These are phyloP conservation scores for Cladopsammia gracilis DNA, from an alignment of 64 coral and sea anemone species.

Conservation along the genomic window DNA sequence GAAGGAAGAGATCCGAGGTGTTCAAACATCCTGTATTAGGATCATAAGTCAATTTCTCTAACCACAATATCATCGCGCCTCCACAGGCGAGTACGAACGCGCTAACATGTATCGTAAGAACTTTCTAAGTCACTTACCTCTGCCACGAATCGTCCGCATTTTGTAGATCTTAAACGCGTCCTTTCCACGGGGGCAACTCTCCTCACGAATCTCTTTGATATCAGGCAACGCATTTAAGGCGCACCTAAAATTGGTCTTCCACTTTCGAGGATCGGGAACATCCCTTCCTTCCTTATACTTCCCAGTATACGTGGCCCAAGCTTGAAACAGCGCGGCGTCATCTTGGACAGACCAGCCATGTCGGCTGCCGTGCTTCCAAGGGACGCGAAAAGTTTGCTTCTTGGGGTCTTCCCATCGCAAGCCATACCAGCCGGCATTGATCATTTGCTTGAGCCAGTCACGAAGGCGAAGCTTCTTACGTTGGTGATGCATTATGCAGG, in stretches of 20 bases:
- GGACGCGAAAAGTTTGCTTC: constrained; percentile 24
- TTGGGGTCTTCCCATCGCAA: constrained; percentile 38
- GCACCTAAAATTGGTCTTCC: constrained; percentile 99
- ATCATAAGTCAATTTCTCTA: too few relatives aligned
- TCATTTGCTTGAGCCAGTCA: constrained; percentile 29
- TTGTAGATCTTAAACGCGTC: constrained; percentile 95
- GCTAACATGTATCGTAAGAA: background rate
- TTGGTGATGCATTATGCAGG: constrained; percentile 12
- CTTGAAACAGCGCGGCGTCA: constrained; percentile 58
- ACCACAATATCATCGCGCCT: too few relatives aligned
- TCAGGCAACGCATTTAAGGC: constrained; percentile 95
- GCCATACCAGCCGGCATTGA: background rate
- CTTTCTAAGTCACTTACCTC: background rate
- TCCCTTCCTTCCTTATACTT: constrained; percentile 66
- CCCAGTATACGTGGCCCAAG: constrained; percentile 60
- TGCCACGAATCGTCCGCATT: constrained; percentile 67
- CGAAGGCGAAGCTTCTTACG: constrained; percentile 34
- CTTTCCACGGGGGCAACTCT: constrained; percentile 83
- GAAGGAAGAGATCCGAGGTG: too few relatives aligned
- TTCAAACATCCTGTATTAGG: too few relatives aligned
- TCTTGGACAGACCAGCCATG: constrained; percentile 48
- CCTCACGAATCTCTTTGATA: constrained; percentile 80
- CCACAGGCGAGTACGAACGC: too few relatives aligned
- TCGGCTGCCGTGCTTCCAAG: constrained; percentile 59
- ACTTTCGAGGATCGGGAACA: constrained; percentile 78